Conservation (phyloP, 1,140 invertebrate species). For the Cheumatopsyche charites region DNA sequence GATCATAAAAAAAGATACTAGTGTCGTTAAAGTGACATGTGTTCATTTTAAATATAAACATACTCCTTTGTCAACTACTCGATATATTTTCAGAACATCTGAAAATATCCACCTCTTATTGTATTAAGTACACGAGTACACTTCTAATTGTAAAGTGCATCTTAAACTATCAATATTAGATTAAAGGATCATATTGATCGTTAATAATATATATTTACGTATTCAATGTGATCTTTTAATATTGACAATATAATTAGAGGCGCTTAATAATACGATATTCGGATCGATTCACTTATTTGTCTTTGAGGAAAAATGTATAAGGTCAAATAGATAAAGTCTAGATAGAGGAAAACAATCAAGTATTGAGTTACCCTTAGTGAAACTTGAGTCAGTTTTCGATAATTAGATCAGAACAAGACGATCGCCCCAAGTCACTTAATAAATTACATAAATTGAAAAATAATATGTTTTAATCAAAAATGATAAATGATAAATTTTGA, state of each 20-base stretch:
- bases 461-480: neutral
- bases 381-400: slow-evolving; percentile 16
- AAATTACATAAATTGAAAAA: neutral
- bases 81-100: slow-evolving; percentile 23
- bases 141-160: no score
- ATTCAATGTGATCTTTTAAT: no score
- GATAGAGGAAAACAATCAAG: slow-evolving; percentile 5
- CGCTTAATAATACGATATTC: no score
- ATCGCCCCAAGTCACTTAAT: neutral
- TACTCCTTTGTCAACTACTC: slow-evolving; percentile 31
- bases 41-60: slow-evolving; percentile 30
- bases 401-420: neutral
- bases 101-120: neutral
- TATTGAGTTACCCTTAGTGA: slow-evolving; percentile 1
- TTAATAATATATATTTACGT: no score
- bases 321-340: no score
- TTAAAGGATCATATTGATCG: no score
- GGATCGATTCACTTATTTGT: no score
- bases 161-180: no score
- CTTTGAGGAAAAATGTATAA: no score
- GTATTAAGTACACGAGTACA: no score
- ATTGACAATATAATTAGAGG: no score
- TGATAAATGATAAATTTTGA: no score
- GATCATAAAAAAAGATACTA: slow-evolving; percentile 40
- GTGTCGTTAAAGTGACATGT: slow-evolving; percentile 38